Evolutionary conservation across 2,888 invertebrate species (phyloP), one percentile per base, ranked within the genome.

Genomic region (Philereme vetulata): DNA sequence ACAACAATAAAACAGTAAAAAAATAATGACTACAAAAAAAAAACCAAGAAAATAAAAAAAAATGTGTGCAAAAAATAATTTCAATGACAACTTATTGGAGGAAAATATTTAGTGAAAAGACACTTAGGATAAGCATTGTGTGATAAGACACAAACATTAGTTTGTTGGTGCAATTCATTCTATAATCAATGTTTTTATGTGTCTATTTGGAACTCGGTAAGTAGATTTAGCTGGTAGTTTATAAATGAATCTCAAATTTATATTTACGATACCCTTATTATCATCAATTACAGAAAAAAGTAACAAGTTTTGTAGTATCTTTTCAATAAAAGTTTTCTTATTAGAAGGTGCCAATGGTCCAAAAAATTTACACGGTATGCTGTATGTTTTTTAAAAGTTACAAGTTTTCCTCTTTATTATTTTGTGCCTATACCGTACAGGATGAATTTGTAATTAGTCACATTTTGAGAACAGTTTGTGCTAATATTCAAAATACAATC

Each of bases 101-200:
- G 35, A 9, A 46, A 35, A 9, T 33, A 38, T 38, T 55, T 10
- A 48, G 62, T 62, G 57, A 51, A 45, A 52, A 8, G 62, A 62
- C 62, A 62, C 51, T 60, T 48, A 64, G 64, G 33, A 50, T 64
- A 58, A 61, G 64, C 49, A 11, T 60, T 62, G 59, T 61, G 61
- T 62, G 54, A 60, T 50, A 57, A 4, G n/a, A 51, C 59, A 60
- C 62, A 57, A 48, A 50, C 53, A 59, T 47, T 53, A 58, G 58
- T 53, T 55, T 47, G 58, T 62, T 62, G 62, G 57, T 60, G 61
- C 56, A 56, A 60, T 56, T 51, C 32, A 8, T 49, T 56, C 44
- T 62, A 42, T 61, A 55, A 59, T 61, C 52, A 51, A 60, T 62
- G 59, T 54, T 53, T 48, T 51, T 33, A 40, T 43, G 46, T 52